phyloP scores from a whole-genome alignment of 2,888 invertebrate genomes.

The Thymelicus lineola region DNA sequence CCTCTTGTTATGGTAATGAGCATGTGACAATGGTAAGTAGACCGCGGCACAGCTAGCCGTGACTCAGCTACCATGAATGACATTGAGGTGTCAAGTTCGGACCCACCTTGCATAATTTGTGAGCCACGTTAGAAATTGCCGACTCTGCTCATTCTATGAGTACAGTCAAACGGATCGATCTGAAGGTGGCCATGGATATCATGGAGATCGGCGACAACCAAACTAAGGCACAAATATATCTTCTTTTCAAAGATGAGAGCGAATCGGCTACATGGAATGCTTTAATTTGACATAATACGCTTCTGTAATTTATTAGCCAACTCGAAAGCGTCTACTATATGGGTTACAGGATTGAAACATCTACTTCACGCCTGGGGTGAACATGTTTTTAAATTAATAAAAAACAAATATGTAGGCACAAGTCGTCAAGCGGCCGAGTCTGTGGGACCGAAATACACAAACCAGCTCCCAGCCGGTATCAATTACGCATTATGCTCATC shows the following conservation, averaged over 20 bases:
- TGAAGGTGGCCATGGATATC: no score
- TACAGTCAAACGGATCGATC: no score
- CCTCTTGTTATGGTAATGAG: conserved; percentile 1
- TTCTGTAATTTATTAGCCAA: no score
- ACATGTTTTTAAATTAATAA: neutral
- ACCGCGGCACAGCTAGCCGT: neutral
- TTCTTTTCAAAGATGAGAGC: no score
- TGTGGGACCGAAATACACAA: conserved; percentile 22
- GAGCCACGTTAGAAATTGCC: neutral
- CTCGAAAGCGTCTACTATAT: no score
- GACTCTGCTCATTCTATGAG: neutral
- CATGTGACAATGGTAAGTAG: conserved; percentile 8
- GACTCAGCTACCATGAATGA: neutral
- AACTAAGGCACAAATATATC: no score
- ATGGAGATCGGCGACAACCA: no score
- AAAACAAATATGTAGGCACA: neutral
- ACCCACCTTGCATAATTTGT: conserved; percentile 11
- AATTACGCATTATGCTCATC: conserved; percentile 26
- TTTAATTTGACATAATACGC: no score
- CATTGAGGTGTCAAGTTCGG: conserved; percentile 10
- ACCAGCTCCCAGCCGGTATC: conserved; percentile 21
- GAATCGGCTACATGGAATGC: no score
- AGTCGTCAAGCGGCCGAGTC: neutral
- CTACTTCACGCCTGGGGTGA: no score
- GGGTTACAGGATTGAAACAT: no score